A percentile compares a stretch with the other conserved stretches of the same genome.
phyloP scores from a whole-genome alignment of 2,113 vertebrate species.

The Erinaceus europaeus region DNA sequence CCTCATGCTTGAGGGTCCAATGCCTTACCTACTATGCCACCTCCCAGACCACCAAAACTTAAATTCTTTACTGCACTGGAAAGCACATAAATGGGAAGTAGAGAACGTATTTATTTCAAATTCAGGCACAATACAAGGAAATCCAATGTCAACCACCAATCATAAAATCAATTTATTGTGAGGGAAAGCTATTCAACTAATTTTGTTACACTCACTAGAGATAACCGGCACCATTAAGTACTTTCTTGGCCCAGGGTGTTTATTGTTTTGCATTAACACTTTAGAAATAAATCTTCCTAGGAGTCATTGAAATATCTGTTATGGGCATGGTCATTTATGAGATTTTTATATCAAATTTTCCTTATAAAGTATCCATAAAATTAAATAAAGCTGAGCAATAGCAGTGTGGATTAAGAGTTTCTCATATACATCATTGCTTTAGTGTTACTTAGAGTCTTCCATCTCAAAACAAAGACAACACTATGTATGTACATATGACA shows the following conservation, averaged over 20 bases:
- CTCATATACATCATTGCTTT: background rate
- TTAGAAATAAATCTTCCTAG: constrained; percentile 30
- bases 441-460: background rate
- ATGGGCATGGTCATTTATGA: background rate
- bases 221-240: background rate
- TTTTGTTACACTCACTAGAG: background rate
- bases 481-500: background rate
- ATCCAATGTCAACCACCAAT: constrained; percentile 9
- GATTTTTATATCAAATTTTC: background rate
- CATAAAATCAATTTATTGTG: background rate
- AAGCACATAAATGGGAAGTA: background rate
- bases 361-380: constrained; percentile 13
- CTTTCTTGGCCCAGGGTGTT: background rate
- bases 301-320: background rate
- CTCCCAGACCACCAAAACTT: too few relatives aligned
- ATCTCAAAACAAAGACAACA: constrained; percentile 4
- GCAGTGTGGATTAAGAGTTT: constrained; percentile 4
- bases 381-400: background rate
- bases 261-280: background rate
- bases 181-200: background rate
- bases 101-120: constrained; percentile 38
- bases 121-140: constrained; percentile 31
- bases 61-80: constrained; percentile 27
- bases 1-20: too few relatives aligned
- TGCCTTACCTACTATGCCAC: too few relatives aligned